Base-by-base conservation (phyloP, 1,140 invertebrate species). In the Coelopa frigida region DNA sequence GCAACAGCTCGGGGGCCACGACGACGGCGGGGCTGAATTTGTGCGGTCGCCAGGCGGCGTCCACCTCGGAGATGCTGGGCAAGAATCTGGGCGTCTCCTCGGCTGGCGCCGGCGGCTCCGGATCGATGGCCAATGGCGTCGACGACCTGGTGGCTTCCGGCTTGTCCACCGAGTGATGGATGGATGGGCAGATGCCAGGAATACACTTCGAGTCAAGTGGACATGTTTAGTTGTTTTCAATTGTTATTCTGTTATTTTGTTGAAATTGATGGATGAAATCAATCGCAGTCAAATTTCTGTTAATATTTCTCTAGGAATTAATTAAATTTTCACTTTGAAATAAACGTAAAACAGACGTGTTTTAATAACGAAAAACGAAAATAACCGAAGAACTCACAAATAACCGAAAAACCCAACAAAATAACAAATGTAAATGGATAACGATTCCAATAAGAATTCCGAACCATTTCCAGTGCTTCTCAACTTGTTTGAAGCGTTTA, bases 81-180 rank as follows among this genome's bases (percentile, higher is more conserved):
- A 42, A 42, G 22, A n/a, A 15, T n/a, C 10, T 29, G 14, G 12
- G 17, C 20, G 40, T 18, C 22, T 5, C 17, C 1, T 5, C 40
- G 40, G 24, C n/a, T 29, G 40, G 40, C 26, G 32, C 27, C 14
- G 40, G 32, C 7, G 40, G 32, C 7, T n/a, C n/a, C n/a, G n/a
- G n/a, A n/a, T n/a, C n/a, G n/a, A n/a, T n/a, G n/a, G 40, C 40
- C n/a, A 42, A 42, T 29, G 40, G 40, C 26, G 32, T 29, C 14
- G 40, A 42, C 7, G 40, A 42, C 7, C 27, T 20, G 27, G 40
- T 12, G 10, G 26, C 26, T 14, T 18, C 26, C 14, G 17, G 21
- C 24, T 18, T 29, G 6, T n/a, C 1, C 5, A 24, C n/a, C n/a
- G n/a, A n/a, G n/a, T n/a, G n/a, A n/a, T n/a, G n/a, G n/a, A n/a